phyloP scores from a whole-genome alignment of 2,113 vertebrate species.

The Pao palembangensis region DNA sequence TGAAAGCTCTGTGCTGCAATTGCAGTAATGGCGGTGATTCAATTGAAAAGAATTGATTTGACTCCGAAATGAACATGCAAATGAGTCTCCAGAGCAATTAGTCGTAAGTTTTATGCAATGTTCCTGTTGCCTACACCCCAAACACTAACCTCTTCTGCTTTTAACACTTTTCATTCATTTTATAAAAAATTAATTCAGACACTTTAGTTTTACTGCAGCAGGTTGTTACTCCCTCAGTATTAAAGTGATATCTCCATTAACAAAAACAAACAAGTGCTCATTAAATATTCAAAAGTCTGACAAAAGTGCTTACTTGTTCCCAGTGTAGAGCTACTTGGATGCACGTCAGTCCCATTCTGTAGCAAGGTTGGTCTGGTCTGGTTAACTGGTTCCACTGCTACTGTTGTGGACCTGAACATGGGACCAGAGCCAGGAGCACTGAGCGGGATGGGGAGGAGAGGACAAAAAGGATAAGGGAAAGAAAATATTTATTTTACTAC shows the following conservation, averaged over 20 bases:
- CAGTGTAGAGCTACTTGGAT: constrained; percentile 8
- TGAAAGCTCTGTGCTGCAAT: constrained; percentile 4
- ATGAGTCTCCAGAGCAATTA: background rate
- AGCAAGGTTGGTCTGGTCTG: constrained; percentile 16
- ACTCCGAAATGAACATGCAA: constrained; percentile 4
- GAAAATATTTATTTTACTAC: background rate
- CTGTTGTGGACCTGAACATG: constrained; percentile 71
- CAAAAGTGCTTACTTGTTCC: constrained; percentile 43
- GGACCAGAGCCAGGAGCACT: constrained; percentile 67
- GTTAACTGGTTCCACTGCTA: constrained; percentile 53
- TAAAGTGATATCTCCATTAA: constrained; percentile 33
- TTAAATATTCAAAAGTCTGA: constrained; percentile 44
- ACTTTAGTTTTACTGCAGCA: constrained; percentile 13
- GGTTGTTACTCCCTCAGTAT: constrained; percentile 38
- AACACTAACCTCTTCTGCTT: background rate
- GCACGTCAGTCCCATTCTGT: constrained; percentile 39
- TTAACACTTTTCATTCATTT: background rate
- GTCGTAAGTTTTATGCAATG: background rate
- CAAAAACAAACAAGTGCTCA: constrained; percentile 52
- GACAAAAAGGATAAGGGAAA: background rate
- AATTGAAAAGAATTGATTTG: constrained; percentile 11
- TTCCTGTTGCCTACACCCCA: background rate
- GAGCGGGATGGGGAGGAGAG: constrained; percentile 2
- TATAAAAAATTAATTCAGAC: constrained; percentile 8
- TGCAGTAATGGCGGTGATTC: background rate